Evolutionary conservation across 2,113 vertebrate species (phyloP), one percentile per base, ranked within the genome.

Genomic region (Nothocercus nigrocapillus): DNA sequence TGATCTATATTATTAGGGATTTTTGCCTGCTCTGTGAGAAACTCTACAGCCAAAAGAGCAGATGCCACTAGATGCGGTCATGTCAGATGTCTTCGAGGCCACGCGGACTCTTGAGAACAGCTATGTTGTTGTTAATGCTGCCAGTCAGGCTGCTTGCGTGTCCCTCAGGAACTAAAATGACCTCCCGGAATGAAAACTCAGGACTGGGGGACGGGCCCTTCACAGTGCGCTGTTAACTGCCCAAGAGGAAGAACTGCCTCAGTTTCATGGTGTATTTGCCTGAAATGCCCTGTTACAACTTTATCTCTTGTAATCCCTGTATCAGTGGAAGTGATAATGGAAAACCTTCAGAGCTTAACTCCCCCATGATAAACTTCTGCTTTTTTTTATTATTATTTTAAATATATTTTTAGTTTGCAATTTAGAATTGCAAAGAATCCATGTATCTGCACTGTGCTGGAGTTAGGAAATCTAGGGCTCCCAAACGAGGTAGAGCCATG

Each of bases 221-320:
- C 49, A 45, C 59, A 56, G n/a, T 5, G 5, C 3, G 58, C 10
- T 9, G 3, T 34, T 19, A 88, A 56, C 6, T 22, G 16, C 4
- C 53, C 10, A 67, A 49, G 22, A 84, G 38, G 19, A 73, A 81
- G 80, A 70, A 8, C 19, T 78, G 34, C 12, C 25, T 27, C 3
- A 2, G 28, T 67, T 81, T 59, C 47, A n/a, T 13, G 61, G 34
- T 69, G 32, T 45, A 38, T 85, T 85, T 1, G 1, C 27, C 18
- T 54, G 16, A 75, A 85, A 94, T 34, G 59, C 11, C 7, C 12
- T 53, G 53, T 53, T 76, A 40, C 69, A 82, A 32, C 77, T 92
- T 96, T 92, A n/a, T 74, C 49, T 84, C 27, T 62, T 63, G 13
- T 82, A 86, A 93, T 96, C 87, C 63, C 24, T 59, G 10, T 69